These are phyloP conservation scores for Pomatorhinus ruficollis DNA, from an alignment of 2,113 vertebrate genomes.

Conservation along the genomic window DNA sequence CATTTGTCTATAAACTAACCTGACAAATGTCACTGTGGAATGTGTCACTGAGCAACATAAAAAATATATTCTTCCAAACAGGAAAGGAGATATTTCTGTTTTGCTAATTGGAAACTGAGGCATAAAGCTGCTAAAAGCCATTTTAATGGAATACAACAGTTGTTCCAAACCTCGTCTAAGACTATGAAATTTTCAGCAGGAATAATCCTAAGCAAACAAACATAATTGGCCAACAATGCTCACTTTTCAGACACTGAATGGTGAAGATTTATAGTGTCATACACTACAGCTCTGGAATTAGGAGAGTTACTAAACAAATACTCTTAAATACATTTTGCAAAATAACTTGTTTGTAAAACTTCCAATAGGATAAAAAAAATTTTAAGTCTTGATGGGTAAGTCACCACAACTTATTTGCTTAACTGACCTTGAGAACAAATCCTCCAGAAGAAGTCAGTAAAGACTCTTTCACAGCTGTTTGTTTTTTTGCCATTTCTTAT, in stretches of 20 bases:
- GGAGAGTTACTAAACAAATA: neutral
- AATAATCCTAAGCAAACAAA: neutral
- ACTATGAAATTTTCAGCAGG: neutral
- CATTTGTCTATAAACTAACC: neutral
- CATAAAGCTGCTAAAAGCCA: neutral
- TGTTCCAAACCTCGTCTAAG: neutral
- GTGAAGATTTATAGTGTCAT: neutral
- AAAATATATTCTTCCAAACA: neutral
- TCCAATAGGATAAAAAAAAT: neutral
- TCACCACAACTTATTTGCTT: neutral
- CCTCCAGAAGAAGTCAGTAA: neutral
- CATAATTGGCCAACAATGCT: neutral
- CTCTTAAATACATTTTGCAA: neutral
- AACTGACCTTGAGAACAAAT: neutral
- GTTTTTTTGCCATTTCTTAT: neutral
- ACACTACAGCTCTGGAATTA: neutral
- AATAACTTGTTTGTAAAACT: neutral
- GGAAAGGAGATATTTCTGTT: neutral
- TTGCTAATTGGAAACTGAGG: neutral
- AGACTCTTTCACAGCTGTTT: neutral
- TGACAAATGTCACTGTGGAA: neutral
- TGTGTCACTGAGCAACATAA: neutral
- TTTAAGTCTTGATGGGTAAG: neutral
- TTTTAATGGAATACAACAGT: neutral
- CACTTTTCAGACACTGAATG: neutral